Evolutionary conservation across 2,113 vertebrate genomes (phyloP), one percentile per base, ranked within the genome.

Genomic region (Raja brachyura): DNA sequence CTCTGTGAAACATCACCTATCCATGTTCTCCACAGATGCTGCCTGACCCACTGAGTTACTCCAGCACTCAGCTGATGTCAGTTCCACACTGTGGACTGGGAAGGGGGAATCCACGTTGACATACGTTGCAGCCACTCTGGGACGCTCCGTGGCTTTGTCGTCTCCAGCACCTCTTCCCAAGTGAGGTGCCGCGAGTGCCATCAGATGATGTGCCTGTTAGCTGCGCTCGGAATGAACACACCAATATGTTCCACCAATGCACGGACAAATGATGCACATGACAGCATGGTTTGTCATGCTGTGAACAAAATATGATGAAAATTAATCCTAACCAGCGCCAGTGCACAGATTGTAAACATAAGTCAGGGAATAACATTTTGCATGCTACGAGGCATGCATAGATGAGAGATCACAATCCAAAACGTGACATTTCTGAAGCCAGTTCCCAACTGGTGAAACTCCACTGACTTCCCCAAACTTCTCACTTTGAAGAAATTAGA

Each of bases 311-410:
- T 88, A 31, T 5, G 14, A 31, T 63, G 59, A 88, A 88, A 88
- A 66, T 88, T 88, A 88, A 88, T 63, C 83, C 63, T 13, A 88
- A 88, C 83, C 83, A 88, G 83, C 59, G 16, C 14, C 83, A 88
- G 56, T 86, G 56, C 11, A 59, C 9, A 86, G 56, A 14, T 61
- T 61, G 56, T 88, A 88, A n/a, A 63, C 59, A 63, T 63, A 88
- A 88, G 56, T 63, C 83, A 33, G 6, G 8, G 59, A 88, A 88
- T 66, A 63, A 63, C 59, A 63, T 14, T 63, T 63, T 88, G 59
- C 83, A 66, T 20, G 18, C 13, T 63, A 31, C n/a, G 28, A n/a
- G n/a, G n/a, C n/a, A n/a, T n/a, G n/a, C n/a, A n/a, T 63, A 88
- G 59, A 63, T 88, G 63, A 63, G n/a, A 88, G 59, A 61, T 14